Conservation (phyloP, 1,140 invertebrate genomes). For the Musca domestica region DNA sequence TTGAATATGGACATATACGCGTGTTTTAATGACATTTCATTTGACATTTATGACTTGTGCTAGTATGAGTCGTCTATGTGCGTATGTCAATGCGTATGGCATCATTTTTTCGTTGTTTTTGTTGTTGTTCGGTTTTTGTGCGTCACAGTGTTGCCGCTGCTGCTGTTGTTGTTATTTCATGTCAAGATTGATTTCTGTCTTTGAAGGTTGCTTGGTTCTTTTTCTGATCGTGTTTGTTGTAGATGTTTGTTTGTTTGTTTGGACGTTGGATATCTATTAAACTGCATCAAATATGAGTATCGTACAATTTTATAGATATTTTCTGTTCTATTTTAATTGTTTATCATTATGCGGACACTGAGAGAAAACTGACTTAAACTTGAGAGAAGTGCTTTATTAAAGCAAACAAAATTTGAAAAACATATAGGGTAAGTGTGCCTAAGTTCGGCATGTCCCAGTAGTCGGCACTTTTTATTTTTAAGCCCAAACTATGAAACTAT, state of each 20-base stretch:
- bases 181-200: slow-evolving; percentile 16
- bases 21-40: slow-evolving; percentile 28
- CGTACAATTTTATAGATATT: slow-evolving; percentile 17
- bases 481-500: too few species aligned
- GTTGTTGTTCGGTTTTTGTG: too few species aligned
- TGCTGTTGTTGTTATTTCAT: not conserved
- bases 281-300: too few species aligned
- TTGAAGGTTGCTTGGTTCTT: not conserved
- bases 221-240: not conserved
- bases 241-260: not conserved
- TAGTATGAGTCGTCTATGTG: too few species aligned
- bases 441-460: too few species aligned
- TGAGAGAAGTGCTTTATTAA: too few species aligned
- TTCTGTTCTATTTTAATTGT: slow-evolving; percentile 22
- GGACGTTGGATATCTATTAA: slow-evolving; percentile 6
- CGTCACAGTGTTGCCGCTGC: too few species aligned
- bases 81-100: too few species aligned
- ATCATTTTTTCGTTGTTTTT: too few species aligned
- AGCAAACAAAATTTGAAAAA: too few species aligned
- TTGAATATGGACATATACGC: slow-evolving; percentile 24
- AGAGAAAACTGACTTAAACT: not conserved
- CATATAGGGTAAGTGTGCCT: too few species aligned
- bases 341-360: slow-evolving; percentile 11
- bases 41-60: slow-evolving; percentile 30
- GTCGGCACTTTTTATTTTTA: too few species aligned